These are phyloP conservation scores for Noctua fimbriata DNA, from an alignment of 2,888 invertebrate species.

Conservation along the genomic window DNA sequence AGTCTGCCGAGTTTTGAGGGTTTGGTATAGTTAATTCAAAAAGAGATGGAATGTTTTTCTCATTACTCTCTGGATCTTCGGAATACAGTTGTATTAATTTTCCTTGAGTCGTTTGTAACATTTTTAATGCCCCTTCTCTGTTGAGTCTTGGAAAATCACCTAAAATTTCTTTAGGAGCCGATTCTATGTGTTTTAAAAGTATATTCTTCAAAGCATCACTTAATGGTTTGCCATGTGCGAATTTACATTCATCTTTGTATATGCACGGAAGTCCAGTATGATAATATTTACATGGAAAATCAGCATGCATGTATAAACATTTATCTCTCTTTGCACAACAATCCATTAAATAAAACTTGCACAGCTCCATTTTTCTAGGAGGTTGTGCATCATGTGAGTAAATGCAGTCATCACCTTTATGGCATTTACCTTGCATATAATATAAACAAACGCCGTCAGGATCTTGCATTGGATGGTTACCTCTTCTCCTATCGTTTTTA, in stretches of 20 bases:
- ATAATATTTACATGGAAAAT: conserved; percentile 99
- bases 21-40: conserved; percentile 88
- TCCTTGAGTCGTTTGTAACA: conserved; percentile 87
- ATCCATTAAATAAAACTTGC: conserved; percentile 98
- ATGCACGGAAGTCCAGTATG: conserved; percentile 97
- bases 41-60: conserved; percentile 85
- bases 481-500: conserved; percentile 88
- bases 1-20: conserved; percentile 76
- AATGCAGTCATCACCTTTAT: conserved; percentile 95
- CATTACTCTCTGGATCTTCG: conserved; percentile 78
- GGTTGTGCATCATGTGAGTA: conserved; percentile 96
- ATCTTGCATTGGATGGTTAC: conserved; percentile 91
- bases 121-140: conserved; percentile 93
- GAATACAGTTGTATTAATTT: conserved; percentile 86
- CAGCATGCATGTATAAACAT: conserved; percentile 98
- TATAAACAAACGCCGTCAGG: conserved; percentile 94
- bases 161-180: conserved; percentile 97
- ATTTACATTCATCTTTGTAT: conserved; percentile 96
- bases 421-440: conserved; percentile 97
- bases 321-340: conserved; percentile 98
- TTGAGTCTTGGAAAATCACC: conserved; percentile 97
- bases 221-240: conserved; percentile 97
- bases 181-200: conserved; percentile 94
- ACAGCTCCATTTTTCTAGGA: conserved; percentile 97
- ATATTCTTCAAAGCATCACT: conserved; percentile 93